Conservation (phyloP, 2,888 invertebrate species). For the Netelia inedita region DNA sequence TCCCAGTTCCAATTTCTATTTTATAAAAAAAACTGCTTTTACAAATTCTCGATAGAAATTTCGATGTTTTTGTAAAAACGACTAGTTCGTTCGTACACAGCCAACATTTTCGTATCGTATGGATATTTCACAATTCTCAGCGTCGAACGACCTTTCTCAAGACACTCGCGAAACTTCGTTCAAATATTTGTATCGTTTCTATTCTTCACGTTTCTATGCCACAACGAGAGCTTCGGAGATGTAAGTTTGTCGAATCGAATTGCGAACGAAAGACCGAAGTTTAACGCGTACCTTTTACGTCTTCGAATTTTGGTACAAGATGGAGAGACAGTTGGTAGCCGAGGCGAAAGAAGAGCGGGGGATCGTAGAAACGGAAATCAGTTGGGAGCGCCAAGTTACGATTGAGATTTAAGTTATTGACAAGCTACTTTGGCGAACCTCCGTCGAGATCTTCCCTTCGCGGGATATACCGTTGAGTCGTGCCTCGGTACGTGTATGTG, state of each 20-base stretch:
- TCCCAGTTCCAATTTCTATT: too few species aligned
- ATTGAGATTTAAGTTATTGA: slow-evolving; percentile 85
- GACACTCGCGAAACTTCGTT: too few species aligned
- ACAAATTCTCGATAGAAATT: too few species aligned
- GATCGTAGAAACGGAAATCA: slow-evolving; percentile 80
- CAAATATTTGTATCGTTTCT: too few species aligned
- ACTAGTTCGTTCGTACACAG: too few species aligned
- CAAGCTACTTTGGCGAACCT: slow-evolving; percentile 84
- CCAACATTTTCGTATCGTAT: too few species aligned
- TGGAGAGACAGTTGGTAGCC: slow-evolving; percentile 30
- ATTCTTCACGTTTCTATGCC: neutral
- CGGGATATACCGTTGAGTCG: slow-evolving; percentile 14
- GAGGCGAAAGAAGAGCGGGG: slow-evolving; percentile 50
- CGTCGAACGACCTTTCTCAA: too few species aligned
- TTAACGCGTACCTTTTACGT: neutral
- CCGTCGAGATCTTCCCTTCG: slow-evolving; percentile 73
- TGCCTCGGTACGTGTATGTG: slow-evolving; percentile 1
- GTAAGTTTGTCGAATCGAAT: slow-evolving; percentile 32
- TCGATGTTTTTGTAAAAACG: too few species aligned
- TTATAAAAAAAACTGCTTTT: too few species aligned
- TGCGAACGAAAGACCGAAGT: slow-evolving; percentile 26
- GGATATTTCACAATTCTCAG: too few species aligned
- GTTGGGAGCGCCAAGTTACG: slow-evolving; percentile 83
- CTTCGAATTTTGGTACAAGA: slow-evolving; percentile 18
- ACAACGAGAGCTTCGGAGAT: neutral